A percentile compares a stretch with the other conserved stretches of the same genome.
Evolutionary conservation across 2,113 vertebrate genomes (phyloP).

Genomic region (Osmerus mordax): DNA sequence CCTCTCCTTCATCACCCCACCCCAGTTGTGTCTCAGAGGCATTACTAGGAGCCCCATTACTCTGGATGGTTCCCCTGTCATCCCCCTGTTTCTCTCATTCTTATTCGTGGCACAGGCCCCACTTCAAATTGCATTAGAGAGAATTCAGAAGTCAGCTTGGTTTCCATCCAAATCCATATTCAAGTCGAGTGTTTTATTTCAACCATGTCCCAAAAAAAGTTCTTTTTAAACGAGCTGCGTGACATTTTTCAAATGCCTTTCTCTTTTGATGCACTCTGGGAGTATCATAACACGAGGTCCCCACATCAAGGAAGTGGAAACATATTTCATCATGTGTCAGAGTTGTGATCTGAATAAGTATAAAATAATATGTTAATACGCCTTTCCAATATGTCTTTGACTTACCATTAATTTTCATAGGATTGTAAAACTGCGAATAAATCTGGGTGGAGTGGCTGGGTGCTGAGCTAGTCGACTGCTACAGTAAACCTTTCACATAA

Average conservation of each 20-base stretch:
- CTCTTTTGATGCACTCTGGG: slow-evolving; percentile 13
- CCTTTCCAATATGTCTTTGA: slow-evolving; percentile 42
- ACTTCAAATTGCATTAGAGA: slow-evolving; percentile 28
- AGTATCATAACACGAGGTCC: slow-evolving; percentile 17
- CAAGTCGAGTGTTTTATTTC: slow-evolving; percentile 16
- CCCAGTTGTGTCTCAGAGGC: slow-evolving; percentile 2
- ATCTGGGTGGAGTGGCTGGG: slow-evolving; percentile 45
- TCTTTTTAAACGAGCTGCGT: background rate
- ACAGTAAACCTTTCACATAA: background rate
- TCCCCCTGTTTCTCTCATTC: slow-evolving; percentile 15
- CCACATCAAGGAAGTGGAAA: slow-evolving; percentile 6
- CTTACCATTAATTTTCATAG: slow-evolving; percentile 42
- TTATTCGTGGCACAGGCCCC: slow-evolving; percentile 15
- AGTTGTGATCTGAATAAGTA: slow-evolving; percentile 35
- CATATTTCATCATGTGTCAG: slow-evolving; percentile 37
- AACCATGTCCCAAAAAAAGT: slow-evolving; percentile 8
- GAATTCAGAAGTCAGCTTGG: slow-evolving; percentile 28
- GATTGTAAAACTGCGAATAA: slow-evolving; percentile 46
- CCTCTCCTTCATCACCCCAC: background rate
- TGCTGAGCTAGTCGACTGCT: background rate
- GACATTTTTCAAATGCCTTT: slow-evolving; percentile 12
- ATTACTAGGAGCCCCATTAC: slow-evolving; percentile 19
- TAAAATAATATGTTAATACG: slow-evolving; percentile 44
- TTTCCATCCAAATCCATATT: slow-evolving; percentile 23
- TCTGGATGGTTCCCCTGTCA: slow-evolving; percentile 25